Conservation (phyloP, 2,888 invertebrate species). For the Zygaena filipendulae region DNA sequence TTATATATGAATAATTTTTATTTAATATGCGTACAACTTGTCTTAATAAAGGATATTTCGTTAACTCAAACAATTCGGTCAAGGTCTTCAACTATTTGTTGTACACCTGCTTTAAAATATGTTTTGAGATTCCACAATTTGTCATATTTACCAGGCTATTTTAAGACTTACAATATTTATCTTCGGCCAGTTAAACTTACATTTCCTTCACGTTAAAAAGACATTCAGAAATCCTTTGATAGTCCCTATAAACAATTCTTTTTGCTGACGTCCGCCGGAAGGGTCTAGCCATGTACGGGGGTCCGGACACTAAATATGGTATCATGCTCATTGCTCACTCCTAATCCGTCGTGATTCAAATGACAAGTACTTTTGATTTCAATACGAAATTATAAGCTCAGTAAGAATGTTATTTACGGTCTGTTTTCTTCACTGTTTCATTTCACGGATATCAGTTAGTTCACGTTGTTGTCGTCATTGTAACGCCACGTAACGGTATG, state of each 20-base stretch:
- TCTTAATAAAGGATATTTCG: conserved; percentile 16
- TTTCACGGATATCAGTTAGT: too few species aligned
- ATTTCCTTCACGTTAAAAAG: conserved; percentile 17
- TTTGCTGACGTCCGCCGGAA: conserved; percentile 38
- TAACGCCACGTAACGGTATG: conserved; percentile 23
- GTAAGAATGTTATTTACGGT: conserved; percentile 22
- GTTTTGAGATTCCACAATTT: not conserved
- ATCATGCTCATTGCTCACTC: conserved; percentile 22
- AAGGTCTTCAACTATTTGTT: conserved; percentile 25
- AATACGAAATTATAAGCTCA: conserved; percentile 25
- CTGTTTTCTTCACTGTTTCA: too few species aligned
- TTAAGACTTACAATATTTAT: too few species aligned
- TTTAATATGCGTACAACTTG: too few species aligned
- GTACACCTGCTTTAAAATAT: conserved; percentile 8
- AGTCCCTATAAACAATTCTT: conserved; percentile 21
- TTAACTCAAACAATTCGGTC: conserved; percentile 28
- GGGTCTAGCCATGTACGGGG: conserved; percentile 30
- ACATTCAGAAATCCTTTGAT: conserved; percentile 19
- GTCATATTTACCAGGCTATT: too few species aligned
- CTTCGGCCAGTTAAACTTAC: too few species aligned
- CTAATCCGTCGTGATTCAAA: conserved; percentile 34
- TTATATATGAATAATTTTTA: too few species aligned
- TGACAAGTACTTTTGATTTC: conserved; percentile 30
- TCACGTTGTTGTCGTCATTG: too few species aligned
- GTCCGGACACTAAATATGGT: conserved; percentile 29